Base-by-base conservation (phyloP, 2,113 vertebrate species). In the Xyliphius kryptos region DNA sequence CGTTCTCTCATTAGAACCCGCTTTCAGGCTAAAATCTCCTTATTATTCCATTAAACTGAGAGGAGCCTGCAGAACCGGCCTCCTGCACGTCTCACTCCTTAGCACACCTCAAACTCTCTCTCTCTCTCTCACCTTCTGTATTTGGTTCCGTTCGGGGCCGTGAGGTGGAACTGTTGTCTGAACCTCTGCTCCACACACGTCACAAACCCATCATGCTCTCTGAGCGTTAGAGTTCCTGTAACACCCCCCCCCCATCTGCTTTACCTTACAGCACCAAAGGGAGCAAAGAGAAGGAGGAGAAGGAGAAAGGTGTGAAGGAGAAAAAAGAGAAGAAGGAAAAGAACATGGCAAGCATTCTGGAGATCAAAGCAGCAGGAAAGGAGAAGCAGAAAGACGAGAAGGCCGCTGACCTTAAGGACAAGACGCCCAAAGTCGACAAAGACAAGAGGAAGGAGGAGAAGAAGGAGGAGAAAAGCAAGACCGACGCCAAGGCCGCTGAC, bases 371-470 rank as follows among this genome's bases (percentile, higher is more conserved):
- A 81, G 69, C 55, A 51, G 76, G 68, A 67, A 92, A 90, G 83
- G 91, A 92, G 46, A 92, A 91, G 83, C 84, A 82, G 3, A 92
- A 91, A 79, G 91, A 92, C 44, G 91, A 92, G 40, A 93, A 93
- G 69, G 67, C 80, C 66, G 82, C 83, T 73, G 95, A 97, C 71
- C 87, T 83, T 77, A 97, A 97, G 88, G 96, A 98, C 79, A 95
- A 95, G 87, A 94, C 91, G 0, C 92, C 92, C 17, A 98, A 98
- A 72, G 87, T 90, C 43, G 95, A 97, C 49, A 88, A 95, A 79
- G 95, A 97, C 77, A 98, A 97, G 82, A 81, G 82, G 67, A 98
- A 97, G 87, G 90, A 91, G n/a, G n/a, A n/a, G n/a, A n/a, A n/a
- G n/a, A n/a, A n/a, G 26, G 26, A 32, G 72, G 91, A 93, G 36